Percentiles rank a stretch among this genome's conserved stretches.
Conservation (phyloP, 2,888 invertebrate genomes). For the Pristionchus fissidentatus region DNA sequence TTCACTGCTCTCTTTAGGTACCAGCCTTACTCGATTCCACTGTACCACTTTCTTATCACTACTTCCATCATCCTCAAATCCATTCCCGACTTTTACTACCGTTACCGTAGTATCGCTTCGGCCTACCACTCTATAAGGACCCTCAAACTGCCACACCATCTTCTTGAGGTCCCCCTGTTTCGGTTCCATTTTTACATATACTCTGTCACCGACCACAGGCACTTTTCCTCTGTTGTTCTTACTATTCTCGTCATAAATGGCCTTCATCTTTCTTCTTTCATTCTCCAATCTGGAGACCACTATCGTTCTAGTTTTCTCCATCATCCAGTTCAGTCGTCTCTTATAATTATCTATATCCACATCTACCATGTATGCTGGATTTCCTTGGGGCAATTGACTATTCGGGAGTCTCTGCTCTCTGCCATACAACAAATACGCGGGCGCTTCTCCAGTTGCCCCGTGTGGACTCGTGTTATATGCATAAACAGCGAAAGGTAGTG, state of each 20-base stretch:
- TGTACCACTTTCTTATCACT: neutral
- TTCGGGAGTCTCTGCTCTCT: neutral
- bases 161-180: neutral
- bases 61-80: neutral
- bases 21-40: neutral
- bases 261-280: constrained; percentile 20
- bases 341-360: neutral
- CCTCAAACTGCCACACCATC: constrained; percentile 12
- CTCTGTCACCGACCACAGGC: neutral
- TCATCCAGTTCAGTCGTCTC: constrained; percentile 18
- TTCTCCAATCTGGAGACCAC: neutral
- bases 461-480: constrained; percentile 24
- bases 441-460: neutral
- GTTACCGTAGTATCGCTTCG: neutral
- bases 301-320: neutral
- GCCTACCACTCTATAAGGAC: constrained; percentile 5
- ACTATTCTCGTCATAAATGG: neutral
- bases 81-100: neutral
- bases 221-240: neutral
- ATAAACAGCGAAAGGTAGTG: constrained; percentile 13
- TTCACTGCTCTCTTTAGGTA: neutral
- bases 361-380: constrained; percentile 20
- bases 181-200: constrained; percentile 8
- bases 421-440: neutral
- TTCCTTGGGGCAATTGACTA: neutral